These are phyloP conservation scores for Brevipalpus yothersi DNA, from an alignment of 1,140 invertebrate species.

Conservation along the genomic window DNA sequence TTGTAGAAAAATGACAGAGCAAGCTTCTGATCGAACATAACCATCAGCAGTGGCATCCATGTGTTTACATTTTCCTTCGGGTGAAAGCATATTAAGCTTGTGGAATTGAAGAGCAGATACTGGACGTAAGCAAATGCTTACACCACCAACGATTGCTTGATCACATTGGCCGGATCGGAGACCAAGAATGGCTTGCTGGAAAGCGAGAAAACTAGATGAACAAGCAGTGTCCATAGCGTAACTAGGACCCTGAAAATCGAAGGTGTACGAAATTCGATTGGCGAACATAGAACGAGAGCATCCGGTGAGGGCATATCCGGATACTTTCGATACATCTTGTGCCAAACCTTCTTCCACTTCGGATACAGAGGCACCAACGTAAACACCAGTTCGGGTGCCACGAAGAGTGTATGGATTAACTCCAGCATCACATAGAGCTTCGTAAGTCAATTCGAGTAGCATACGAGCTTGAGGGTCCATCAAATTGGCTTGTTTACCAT, in stretches of 20 bases:
- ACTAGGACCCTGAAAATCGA: conserved; percentile 47
- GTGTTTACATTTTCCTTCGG: conserved; percentile 27
- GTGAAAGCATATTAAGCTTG: conserved; percentile 25
- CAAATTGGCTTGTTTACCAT: conserved; percentile 61
- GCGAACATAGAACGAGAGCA: conserved; percentile 83
- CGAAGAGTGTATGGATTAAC: conserved; percentile 18
- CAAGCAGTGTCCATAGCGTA: conserved; percentile 29
- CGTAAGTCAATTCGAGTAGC: conserved; percentile 73
- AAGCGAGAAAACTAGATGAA: conserved; percentile 21
- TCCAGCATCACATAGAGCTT: conserved; percentile 78
- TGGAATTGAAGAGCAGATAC: conserved; percentile 24
- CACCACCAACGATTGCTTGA: conserved; percentile 27
- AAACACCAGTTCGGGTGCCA: conserved; percentile 57
- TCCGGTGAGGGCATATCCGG: conserved; percentile 76
- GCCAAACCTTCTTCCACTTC: conserved; percentile 61
- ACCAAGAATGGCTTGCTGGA: conserved; percentile 24
- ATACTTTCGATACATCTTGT: conserved; percentile 22
- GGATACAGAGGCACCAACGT: conserved; percentile 58
- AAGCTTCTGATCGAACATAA: conserved; percentile 40
- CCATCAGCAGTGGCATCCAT: conserved; percentile 24
- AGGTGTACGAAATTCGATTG: conserved; percentile 81
- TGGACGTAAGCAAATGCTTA: conserved; percentile 24
- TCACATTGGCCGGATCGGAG: conserved; percentile 27
- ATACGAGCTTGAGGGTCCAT: conserved; percentile 89
- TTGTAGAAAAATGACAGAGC: conserved; percentile 54